Evolutionary conservation across 1,140 invertebrate species (phyloP).

Genomic region (Frieseomelitta varia): DNA sequence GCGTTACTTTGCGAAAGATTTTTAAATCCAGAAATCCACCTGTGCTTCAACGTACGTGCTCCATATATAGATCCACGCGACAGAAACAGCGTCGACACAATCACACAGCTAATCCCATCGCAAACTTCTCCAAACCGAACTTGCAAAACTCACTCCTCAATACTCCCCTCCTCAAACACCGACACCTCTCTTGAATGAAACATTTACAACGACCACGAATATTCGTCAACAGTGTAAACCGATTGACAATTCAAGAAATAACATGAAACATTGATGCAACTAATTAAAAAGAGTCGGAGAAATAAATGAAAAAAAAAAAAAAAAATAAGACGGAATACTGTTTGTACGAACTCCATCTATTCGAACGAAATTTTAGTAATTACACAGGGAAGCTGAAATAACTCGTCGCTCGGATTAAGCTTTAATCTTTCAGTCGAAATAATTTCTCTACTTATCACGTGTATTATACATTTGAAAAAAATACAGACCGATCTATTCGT

Average conservation of each 20-base stretch:
- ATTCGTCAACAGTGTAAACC: not conserved
- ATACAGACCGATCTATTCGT: too few species aligned
- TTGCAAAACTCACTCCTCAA: slow-evolving; percentile 5
- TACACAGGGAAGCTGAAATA: too few species aligned
- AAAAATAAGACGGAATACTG: too few species aligned
- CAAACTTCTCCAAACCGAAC: not conserved
- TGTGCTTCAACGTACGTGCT: not conserved
- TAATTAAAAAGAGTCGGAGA: not conserved
- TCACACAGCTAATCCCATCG: not conserved
- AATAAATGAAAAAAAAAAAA: slow-evolving; percentile 4
- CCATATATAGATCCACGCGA: not conserved
- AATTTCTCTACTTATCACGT: too few species aligned
- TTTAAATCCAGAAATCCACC: not conserved
- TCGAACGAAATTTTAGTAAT: not conserved
- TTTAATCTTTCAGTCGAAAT: too few species aligned
- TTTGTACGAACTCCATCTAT: not conserved
- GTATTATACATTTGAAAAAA: too few species aligned
- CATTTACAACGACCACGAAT: not conserved
- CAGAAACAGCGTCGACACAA: not conserved
- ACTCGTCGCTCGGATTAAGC: too few species aligned
- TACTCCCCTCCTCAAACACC: not conserved
- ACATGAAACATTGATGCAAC: not conserved
- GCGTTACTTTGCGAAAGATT: not conserved
- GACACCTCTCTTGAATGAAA: not conserved
- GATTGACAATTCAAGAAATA: not conserved